Evolutionary conservation across 2,888 invertebrate species (phyloP), one percentile per base, ranked within the genome.

Genomic region (Rhodophaea formosa): DNA sequence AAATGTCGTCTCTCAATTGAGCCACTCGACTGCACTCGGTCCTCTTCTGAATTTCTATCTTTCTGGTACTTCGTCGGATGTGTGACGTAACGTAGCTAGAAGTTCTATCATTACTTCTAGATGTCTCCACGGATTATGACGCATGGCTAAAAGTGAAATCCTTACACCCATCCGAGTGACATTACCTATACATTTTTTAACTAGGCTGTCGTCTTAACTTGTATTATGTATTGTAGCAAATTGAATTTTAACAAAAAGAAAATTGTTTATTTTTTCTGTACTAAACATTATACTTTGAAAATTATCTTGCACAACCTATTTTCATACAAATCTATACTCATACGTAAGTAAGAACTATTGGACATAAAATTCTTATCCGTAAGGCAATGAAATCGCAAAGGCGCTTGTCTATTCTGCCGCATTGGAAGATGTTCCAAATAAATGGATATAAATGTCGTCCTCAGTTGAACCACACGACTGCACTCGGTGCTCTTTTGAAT

Each of bases 401-500:
- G 29, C 49, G 16, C 32, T 32, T 8, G 32, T 30, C 30, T 8
- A 3, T 7, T 15, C 46, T 12, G 23, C 32, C 49, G 49, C 49
- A 32, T 49, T 49, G 30, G 16, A 49, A 49, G 32, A 49, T 49
- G 49, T 32, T 49, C 49, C 15, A 49, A 30, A 49, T 49, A 49
- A 49, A 49, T 32, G 49, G 49, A 49, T 49, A 49, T 49, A 49
- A 49, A 49, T 49, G 32, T 49, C 49, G 47, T 30, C 49, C 47
- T 8, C 30, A 49, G 49, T n/a, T 29, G 47, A 23, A 14, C 23
- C 14, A 30, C 39, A n/a, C n/a, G 23, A 23, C 23, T 23, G 23
- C 23, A 23, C 23, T 23, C 5, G 23, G 23, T 23, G 2, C 23
- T 23, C 23, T 23, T 23, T 23, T 23, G 5, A 23, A 23, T 23